Base-by-base conservation (phyloP, 1,140 invertebrate species). In the Mycetomoellerius zeteki region DNA sequence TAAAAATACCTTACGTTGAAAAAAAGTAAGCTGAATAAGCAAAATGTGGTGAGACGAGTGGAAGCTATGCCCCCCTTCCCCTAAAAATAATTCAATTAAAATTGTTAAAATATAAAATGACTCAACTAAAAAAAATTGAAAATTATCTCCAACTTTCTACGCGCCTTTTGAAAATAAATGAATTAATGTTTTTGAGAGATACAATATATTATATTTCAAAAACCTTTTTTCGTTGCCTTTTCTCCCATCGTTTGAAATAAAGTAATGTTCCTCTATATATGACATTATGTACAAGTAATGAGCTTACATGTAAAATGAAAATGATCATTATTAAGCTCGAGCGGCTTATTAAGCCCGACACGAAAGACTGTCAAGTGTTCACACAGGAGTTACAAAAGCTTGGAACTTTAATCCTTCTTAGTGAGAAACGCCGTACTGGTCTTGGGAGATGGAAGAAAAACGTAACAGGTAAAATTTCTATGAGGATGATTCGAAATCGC, bases 201-300 rank as follows among this genome's bases (percentile, higher is more conserved):
- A 43, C 56, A 43, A 77, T 60, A 37, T 37, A 37, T 37, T 37
- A 7, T 21, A 16, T 47, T 58, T 77, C 73, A 21, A 33, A 60
- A 77, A 37, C 21, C 37, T 24, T 69, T 30, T 47, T 80, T 43
- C 30, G 30, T 73, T 84, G 69, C 67, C 50, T 33, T 65, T 10
- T 47, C n/a, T 50, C 3, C 77, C 33, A 37, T 37, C 33, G 27
- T 3, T 73, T 37, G 8, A n/a, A 73, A 76, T 50, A 52, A 75
- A 33, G 60, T n/a, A 27, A 76, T 33, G 56, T 62, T 16, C 47
- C 52, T 19, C 21, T 30, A 12, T 3, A 21, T 54, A 19, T 80
- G 33, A 73, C 67, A 6, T 60, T 80, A 65, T 60, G 33, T 87
- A 84, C 52, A 84, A 82, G 77, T 87, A 71, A 71, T 77, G 56